phyloP scores from a whole-genome alignment of 2,797 vertebrate species.

The Ceryle rudis region DNA sequence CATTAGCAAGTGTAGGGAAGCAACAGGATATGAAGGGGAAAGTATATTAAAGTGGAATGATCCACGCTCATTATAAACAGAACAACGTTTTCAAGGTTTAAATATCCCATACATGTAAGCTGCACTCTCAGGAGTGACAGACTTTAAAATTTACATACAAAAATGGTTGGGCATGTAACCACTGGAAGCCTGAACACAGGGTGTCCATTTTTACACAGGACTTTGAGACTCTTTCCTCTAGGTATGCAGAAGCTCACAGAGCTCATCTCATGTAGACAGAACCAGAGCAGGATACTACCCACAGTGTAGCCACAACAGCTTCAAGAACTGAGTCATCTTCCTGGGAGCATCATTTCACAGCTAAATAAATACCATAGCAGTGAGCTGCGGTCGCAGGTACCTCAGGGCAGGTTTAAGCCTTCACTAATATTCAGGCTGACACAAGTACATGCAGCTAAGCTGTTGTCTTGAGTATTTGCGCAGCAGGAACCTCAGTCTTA shows the following conservation, averaged over 20 bases:
- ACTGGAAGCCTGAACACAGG: background rate
- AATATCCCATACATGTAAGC: background rate
- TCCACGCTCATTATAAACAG: background rate
- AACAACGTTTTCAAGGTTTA: background rate
- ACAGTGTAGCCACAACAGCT: background rate
- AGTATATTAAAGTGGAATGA: background rate
- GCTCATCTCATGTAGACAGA: background rate
- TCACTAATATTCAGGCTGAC: background rate
- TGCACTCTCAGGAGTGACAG: background rate
- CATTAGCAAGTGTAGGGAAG: background rate
- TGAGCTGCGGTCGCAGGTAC: background rate
- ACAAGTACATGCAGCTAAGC: background rate
- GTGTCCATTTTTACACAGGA: background rate
- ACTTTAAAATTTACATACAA: background rate
- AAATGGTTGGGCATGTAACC: fast-evolving
- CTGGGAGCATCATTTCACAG: slow-evolving; percentile 20
- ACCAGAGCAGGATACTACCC: background rate
- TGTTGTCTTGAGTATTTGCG: background rate
- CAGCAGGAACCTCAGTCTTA: background rate
- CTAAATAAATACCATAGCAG: background rate
- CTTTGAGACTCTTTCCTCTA: background rate
- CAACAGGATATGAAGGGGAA: background rate
- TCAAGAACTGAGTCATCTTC: slow-evolving; percentile 34
- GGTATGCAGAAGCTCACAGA: background rate
- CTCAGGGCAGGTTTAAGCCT: background rate